These are phyloP conservation scores for Aporophyla lueneburgensis DNA, from an alignment of 2,888 invertebrate genomes.

Conservation along the genomic window DNA sequence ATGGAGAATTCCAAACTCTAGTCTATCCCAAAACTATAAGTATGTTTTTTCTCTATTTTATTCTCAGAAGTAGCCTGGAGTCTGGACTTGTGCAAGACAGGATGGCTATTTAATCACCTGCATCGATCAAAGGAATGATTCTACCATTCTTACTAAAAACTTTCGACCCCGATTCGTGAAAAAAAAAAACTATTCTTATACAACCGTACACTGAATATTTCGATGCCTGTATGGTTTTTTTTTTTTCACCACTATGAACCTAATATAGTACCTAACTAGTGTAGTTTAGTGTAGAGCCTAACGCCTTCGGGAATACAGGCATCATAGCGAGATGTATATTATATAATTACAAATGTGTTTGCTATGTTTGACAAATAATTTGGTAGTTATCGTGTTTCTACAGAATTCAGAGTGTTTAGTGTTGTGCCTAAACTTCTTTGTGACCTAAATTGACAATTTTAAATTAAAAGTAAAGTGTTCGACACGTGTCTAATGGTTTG, in stretches of 20 bases:
- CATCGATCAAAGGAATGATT: neutral
- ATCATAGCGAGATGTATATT: neutral
- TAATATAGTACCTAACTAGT: too few species aligned
- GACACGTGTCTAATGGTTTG: slow-evolving; percentile 1
- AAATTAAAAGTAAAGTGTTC: slow-evolving; percentile 11
- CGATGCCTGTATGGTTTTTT: too few species aligned
- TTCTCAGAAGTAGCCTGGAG: neutral
- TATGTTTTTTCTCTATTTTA: neutral
- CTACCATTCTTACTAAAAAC: neutral
- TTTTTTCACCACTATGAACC: too few species aligned
- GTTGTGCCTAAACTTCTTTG: slow-evolving; percentile 1
- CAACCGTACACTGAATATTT: neutral
- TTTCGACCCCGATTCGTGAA: neutral
- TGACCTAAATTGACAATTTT: slow-evolving; percentile 9
- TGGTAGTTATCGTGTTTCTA: neutral
- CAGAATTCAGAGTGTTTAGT: neutral
- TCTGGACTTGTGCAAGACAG: neutral
- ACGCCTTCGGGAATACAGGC: too few species aligned
- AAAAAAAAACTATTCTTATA: neutral
- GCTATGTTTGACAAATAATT: neutral
- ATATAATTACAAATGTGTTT: slow-evolving; percentile 1
- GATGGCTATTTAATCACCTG: neutral
- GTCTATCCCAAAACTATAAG: too few species aligned
- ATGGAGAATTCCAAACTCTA: too few species aligned
- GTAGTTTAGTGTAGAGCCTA: neutral